phyloP scores from a whole-genome alignment of 2,888 invertebrate genomes.

The Spodoptera exigua region DNA sequence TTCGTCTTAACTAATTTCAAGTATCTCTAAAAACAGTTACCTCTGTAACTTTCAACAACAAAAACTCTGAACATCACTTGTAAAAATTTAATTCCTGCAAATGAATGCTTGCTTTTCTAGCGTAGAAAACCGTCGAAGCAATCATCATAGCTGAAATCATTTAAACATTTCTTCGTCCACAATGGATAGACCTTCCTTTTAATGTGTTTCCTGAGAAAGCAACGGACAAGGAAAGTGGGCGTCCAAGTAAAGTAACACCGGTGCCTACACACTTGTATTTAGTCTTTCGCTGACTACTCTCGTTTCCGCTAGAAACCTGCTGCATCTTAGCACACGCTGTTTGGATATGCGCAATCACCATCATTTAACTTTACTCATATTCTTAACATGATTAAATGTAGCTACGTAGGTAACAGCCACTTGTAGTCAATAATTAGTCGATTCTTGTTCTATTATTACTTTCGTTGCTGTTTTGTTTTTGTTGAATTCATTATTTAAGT shows the following conservation, averaged over 20 bases:
- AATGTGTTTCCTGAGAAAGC: constrained; percentile 49
- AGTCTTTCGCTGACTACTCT: constrained; percentile 54
- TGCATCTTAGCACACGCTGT: constrained; percentile 30
- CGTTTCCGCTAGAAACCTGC: constrained; percentile 68
- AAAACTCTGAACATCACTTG: too few relatives aligned
- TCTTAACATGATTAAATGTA: constrained; percentile 1
- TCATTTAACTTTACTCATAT: constrained; percentile 34
- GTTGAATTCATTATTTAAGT: background rate
- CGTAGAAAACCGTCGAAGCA: too few relatives aligned
- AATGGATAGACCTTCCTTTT: constrained; percentile 27
- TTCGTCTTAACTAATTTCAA: too few relatives aligned
- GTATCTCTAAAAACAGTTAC: too few relatives aligned
- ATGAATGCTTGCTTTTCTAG: too few relatives aligned
- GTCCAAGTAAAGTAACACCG: constrained; percentile 38
- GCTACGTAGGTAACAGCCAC: too few relatives aligned
- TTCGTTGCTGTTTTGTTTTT: too few relatives aligned
- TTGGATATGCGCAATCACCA: constrained; percentile 45
- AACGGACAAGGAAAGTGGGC: constrained; percentile 47
- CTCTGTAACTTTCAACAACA: too few relatives aligned
- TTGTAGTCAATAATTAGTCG: too few relatives aligned
- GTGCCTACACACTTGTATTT: constrained; percentile 49
- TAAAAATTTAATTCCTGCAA: too few relatives aligned
- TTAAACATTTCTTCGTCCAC: constrained; percentile 6
- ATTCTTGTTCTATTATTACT: too few relatives aligned
- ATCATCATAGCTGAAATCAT: too few relatives aligned